These are phyloP conservation scores for Yponomeuta evonymella DNA, from an alignment of 2,888 invertebrate genomes.

Conservation along the genomic window DNA sequence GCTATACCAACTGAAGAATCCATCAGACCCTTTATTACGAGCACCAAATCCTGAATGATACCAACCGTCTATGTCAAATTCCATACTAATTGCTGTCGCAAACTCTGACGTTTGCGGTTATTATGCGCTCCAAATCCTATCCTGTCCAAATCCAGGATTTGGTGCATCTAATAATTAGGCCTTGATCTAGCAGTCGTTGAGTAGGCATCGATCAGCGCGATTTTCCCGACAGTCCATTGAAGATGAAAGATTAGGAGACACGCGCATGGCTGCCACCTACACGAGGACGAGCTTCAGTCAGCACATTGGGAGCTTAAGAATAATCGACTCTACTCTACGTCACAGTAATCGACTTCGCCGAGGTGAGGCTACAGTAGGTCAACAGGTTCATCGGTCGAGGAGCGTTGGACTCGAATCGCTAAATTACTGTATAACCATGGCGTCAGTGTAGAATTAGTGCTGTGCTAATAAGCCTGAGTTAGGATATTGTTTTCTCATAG, in stretches of 20 bases:
- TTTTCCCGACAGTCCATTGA: neutral
- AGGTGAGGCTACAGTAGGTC: slow-evolving; percentile 37
- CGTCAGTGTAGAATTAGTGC: neutral
- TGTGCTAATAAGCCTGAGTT: neutral
- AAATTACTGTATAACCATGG: neutral
- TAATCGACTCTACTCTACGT: slow-evolving; percentile 21
- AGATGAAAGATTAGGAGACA: slow-evolving; percentile 25
- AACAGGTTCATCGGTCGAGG: slow-evolving; percentile 54
- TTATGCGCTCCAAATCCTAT: too few relatives aligned
- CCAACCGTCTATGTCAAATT: too few relatives aligned
- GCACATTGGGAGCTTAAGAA: slow-evolving; percentile 38
- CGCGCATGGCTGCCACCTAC: slow-evolving; percentile 24
- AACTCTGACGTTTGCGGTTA: too few relatives aligned
- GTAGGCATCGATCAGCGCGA: neutral
- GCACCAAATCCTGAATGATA: too few relatives aligned
- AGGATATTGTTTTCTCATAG: neutral
- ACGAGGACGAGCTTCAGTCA: slow-evolving; percentile 33
- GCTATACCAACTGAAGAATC: too few relatives aligned
- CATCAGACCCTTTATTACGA: too few relatives aligned
- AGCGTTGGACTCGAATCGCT: slow-evolving; percentile 21
- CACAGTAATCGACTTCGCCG: slow-evolving; percentile 23
- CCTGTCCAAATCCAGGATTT: too few relatives aligned
- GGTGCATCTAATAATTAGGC: too few relatives aligned
- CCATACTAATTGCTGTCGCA: too few relatives aligned
- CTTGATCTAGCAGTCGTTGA: neutral